phyloP scores from a whole-genome alignment of 2,888 invertebrate species.

The Sicus ferrugineus region DNA sequence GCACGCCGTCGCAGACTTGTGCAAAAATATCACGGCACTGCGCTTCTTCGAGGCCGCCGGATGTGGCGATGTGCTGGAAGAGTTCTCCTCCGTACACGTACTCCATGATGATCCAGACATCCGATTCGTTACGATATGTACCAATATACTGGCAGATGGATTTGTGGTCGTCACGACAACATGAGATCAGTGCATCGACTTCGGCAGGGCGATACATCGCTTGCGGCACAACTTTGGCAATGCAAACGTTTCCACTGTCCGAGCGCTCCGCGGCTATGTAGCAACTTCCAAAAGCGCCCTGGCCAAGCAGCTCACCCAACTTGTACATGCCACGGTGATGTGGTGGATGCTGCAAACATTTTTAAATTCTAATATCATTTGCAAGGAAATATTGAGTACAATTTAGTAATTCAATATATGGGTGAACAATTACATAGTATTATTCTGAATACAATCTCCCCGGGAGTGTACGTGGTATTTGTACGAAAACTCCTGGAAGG shows the following conservation, averaged over 20 bases:
- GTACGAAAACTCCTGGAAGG: too few species aligned
- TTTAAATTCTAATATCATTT: constrained; percentile 4
- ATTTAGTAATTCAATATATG: too few species aligned
- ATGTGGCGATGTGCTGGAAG: constrained; percentile 70
- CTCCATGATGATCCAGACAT: constrained; percentile 92
- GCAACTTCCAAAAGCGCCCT: constrained; percentile 55
- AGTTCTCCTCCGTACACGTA: constrained; percentile 86
- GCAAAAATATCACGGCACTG: constrained; percentile 81
- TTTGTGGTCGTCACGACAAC: constrained; percentile 89
- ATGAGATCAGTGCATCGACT: constrained; percentile 78
- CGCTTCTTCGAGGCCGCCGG: constrained; percentile 75
- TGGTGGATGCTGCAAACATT: constrained; percentile 48
- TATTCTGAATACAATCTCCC: too few species aligned
- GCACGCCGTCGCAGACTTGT: constrained; percentile 83
- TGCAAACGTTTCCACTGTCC: constrained; percentile 40
- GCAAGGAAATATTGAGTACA: too few species aligned
- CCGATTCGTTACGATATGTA: constrained; percentile 83
- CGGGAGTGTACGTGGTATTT: too few species aligned
- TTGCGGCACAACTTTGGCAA: constrained; percentile 54
- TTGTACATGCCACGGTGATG: constrained; percentile 50
- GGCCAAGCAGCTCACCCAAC: constrained; percentile 47
- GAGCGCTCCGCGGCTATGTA: constrained; percentile 50
- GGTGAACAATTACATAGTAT: too few species aligned
- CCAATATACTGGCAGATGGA: constrained; percentile 80
- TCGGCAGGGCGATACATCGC: constrained; percentile 67